Evolutionary conservation across 2,888 invertebrate species (phyloP).

Genomic region (Leptopilina drosophilae): DNA sequence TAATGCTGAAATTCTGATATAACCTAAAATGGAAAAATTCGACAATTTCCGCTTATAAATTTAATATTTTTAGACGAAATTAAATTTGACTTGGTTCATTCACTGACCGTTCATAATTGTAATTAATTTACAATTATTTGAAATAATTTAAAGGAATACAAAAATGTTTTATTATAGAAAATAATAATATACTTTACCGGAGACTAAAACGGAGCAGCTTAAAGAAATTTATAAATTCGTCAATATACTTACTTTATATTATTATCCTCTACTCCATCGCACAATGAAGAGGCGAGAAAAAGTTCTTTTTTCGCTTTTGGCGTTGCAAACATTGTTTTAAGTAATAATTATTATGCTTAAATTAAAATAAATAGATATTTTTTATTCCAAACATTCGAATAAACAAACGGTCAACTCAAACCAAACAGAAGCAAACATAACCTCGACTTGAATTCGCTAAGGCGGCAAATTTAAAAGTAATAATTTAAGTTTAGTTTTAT

Average conservation of each 20-base stretch:
- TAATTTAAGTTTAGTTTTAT: too few relatives aligned
- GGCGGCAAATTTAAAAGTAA: too few relatives aligned
- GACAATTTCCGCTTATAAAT: too few relatives aligned
- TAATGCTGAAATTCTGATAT: too few relatives aligned
- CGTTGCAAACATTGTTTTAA: constrained; percentile 50
- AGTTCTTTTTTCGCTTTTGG: constrained; percentile 68
- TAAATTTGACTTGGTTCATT: too few relatives aligned
- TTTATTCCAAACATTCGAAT: neutral
- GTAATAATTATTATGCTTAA: neutral
- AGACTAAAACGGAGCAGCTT: neutral
- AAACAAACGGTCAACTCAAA: too few relatives aligned
- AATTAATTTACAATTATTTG: too few relatives aligned
- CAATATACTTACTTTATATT: constrained; percentile 78
- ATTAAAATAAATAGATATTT: neutral
- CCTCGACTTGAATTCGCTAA: too few relatives aligned
- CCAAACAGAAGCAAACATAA: too few relatives aligned
- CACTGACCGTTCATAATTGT: too few relatives aligned
- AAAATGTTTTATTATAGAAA: neutral
- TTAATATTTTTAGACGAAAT: too few relatives aligned
- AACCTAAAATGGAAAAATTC: too few relatives aligned
- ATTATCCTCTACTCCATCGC: constrained; percentile 83
- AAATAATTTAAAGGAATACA: neutral
- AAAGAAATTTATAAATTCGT: neutral
- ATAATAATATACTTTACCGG: neutral
- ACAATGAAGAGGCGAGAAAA: constrained; percentile 78